Base-by-base conservation (phyloP, 2,113 vertebrate species). In the Alosa alosa region DNA sequence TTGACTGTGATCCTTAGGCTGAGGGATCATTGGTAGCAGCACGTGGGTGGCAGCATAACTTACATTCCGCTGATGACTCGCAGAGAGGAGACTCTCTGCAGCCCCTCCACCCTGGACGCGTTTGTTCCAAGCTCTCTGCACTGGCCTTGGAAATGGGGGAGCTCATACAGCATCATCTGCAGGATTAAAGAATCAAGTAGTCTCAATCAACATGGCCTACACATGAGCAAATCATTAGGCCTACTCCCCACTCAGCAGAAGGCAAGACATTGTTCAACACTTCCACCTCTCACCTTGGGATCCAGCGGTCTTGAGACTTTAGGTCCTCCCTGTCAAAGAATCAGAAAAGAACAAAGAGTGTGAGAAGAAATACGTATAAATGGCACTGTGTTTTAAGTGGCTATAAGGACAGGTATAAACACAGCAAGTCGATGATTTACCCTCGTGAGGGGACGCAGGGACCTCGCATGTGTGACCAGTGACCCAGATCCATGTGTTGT, bases 1-100 rank as follows among this genome's bases (percentile, higher is more conserved):
- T 36, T 13, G 10, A 36, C 31, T 72, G 64, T 7, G 22, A 6
- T 64, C 60, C 22, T 25, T 25, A 22, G 6, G 17, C 17, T 57
- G 22, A 18, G 52, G 52, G 52, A 57, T 57, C 52, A 57, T 6
- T 25, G 72, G 25, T 39, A 31, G 13, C 41, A 9, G 52, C 25
- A 31, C n/a, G 52, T 6, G 20, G 50, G 9, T 4, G 45, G 81
- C 15, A 15, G 57, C 25, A 85, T 89, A 20, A 96, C 97, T 96
- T 91, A 97, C 97, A 96, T 91, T 94, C 97, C 97, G 86, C 96
- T 96, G 64, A 95, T 84, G 18, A 97, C 95, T 88, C 93, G 92
- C 1, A 97, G 88, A 25, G 97, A 97, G 87, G 94, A 94, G 78
- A 96, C 91, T 86, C 89, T 92, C 49, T 68, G 72, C 81, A 93